Conservation (phyloP, 2,888 invertebrate species). For the Tinea pellionella region DNA sequence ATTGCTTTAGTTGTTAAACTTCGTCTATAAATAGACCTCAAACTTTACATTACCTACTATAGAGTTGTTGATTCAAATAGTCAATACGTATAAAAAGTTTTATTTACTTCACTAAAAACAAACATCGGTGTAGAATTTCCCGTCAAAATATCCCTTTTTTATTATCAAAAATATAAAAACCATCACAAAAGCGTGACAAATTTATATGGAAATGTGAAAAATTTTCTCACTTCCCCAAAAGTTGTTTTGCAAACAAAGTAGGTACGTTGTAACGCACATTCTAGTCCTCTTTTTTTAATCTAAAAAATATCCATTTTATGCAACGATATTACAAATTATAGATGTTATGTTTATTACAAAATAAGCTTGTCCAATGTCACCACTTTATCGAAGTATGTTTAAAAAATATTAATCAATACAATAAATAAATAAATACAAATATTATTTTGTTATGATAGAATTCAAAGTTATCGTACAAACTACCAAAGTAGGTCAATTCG, state of each 20-base stretch:
- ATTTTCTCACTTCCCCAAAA: not conserved
- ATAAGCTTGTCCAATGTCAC: too few species aligned
- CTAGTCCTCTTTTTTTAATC: not conserved
- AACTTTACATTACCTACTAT: not conserved
- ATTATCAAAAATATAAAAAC: not conserved
- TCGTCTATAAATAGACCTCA: too few species aligned
- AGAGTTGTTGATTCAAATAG: not conserved
- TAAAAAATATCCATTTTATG: too few species aligned
- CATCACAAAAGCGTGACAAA: constrained; percentile 4
- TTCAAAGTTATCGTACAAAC: not conserved
- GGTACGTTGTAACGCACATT: not conserved
- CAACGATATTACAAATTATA: too few species aligned
- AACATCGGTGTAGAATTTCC: not conserved
- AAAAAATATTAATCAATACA: not conserved
- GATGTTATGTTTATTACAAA: too few species aligned
- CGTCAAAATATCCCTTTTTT: not conserved
- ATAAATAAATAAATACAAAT: constrained; percentile 4
- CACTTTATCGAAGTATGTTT: not conserved
- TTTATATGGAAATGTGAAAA: constrained; percentile 5
- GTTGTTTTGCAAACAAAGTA: not conserved
- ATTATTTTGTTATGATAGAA: constrained; percentile 2
- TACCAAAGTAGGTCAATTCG: constrained; percentile 6
- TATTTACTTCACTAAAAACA: not conserved
- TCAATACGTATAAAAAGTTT: not conserved
- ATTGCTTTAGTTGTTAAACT: too few species aligned